phyloP scores from a whole-genome alignment of 2,888 invertebrate genomes.

The Hyppa rectilinea region DNA sequence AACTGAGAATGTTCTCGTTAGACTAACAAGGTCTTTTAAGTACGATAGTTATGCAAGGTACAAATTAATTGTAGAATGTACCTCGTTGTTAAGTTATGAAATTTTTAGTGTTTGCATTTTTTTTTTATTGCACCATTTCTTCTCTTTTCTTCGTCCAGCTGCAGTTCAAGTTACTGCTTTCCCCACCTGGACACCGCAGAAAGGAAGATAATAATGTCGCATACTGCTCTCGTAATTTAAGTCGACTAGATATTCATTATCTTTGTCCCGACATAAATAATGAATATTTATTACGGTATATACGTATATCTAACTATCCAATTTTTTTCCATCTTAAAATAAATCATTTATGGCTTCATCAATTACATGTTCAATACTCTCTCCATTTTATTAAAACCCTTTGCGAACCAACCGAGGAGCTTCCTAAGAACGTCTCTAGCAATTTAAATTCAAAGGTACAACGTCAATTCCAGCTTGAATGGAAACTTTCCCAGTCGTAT shows the following conservation, averaged over 20 bases:
- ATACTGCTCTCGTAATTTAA: not conserved
- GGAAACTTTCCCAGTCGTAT: constrained; percentile 48
- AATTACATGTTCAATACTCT: constrained; percentile 3
- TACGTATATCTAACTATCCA: not conserved
- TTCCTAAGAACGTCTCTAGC: not conserved
- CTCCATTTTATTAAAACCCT: constrained; percentile 17
- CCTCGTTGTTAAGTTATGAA: constrained; percentile 2
- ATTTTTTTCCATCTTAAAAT: not conserved
- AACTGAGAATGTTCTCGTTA: constrained; percentile 31
- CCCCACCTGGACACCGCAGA: no score
- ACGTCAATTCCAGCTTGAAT: constrained; percentile 38
- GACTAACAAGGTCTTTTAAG: constrained; percentile 36
- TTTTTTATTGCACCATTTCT: not conserved
- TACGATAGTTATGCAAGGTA: constrained; percentile 32
- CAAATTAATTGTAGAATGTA: constrained; percentile 29
- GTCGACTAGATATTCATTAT: not conserved
- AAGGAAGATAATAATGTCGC: no score
- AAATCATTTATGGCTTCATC: constrained; percentile 7
- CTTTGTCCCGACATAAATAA: not conserved
- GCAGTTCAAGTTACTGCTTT: not conserved
- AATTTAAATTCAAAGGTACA: constrained; percentile 53
- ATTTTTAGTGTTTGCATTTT: constrained; percentile 9
- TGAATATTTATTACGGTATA: not conserved
- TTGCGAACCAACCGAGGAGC: not conserved
- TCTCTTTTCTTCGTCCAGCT: not conserved